Evolutionary conservation across 2,113 vertebrate species (phyloP).

Genomic region (Miniopterus natalensis): DNA sequence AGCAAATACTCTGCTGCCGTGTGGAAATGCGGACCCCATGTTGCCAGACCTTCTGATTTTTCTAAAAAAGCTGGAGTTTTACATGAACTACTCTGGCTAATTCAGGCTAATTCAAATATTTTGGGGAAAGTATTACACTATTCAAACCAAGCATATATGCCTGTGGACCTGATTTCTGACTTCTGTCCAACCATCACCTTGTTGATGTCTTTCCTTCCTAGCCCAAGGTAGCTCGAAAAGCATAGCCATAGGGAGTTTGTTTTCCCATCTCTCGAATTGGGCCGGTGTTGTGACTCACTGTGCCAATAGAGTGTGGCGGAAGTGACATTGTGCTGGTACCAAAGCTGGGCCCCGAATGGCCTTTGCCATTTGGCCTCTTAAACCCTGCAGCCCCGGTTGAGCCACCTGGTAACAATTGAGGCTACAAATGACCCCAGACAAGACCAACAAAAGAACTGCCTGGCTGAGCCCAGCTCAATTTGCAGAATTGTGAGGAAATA

Average conservation of each 20-base stretch:
- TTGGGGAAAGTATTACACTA: background rate
- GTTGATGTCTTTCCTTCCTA: background rate
- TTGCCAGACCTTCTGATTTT: background rate
- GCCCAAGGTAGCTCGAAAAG: background rate
- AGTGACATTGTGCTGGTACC: background rate
- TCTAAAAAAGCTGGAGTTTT: background rate
- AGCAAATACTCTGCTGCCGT: background rate
- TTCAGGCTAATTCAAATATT: background rate
- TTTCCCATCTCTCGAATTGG: background rate
- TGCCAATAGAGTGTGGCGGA: background rate
- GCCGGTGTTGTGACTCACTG: fast-evolving
- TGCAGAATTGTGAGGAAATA: background rate
- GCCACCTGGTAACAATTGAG: background rate
- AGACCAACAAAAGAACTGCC: background rate
- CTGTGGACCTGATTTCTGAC: background rate
- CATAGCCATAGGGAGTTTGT: background rate
- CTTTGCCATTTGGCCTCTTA: background rate
- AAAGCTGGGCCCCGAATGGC: background rate
- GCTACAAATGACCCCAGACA: background rate
- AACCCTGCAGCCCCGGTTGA: background rate
- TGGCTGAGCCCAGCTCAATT: background rate
- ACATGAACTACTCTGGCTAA: background rate
- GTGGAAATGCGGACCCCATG: background rate
- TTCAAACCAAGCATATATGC: background rate
- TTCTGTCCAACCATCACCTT: background rate